phyloP scores from a whole-genome alignment of 2,888 invertebrate species.

The Apamea crenata region DNA sequence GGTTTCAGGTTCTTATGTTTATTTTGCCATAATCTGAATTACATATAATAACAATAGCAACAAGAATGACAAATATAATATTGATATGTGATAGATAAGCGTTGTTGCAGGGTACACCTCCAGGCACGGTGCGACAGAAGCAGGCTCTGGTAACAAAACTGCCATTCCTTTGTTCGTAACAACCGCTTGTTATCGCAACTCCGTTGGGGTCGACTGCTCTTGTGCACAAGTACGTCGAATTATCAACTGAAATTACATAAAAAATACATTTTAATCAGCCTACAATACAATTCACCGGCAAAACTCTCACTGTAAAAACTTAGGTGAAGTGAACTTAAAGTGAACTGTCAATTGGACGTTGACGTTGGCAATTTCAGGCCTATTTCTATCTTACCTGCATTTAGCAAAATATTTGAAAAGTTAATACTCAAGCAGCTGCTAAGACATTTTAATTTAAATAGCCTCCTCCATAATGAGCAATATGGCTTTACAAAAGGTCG shows the following conservation, averaged over 20 bases:
- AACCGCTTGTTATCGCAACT: constrained; percentile 89
- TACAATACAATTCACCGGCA: not conserved
- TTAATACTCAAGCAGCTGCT: too few relatives aligned
- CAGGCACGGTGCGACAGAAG: constrained; percentile 82
- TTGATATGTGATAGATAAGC: constrained; percentile 63
- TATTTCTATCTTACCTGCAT: too few relatives aligned
- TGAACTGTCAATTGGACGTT: not conserved
- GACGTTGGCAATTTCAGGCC: too few relatives aligned
- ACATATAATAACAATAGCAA: constrained; percentile 58
- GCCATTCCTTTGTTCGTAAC: constrained; percentile 88
- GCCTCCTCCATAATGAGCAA: too few relatives aligned
- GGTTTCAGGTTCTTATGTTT: constrained; percentile 11
- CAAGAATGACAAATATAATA: constrained; percentile 58
- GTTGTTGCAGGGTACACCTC: constrained; percentile 82
- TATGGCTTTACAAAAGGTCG: too few relatives aligned
- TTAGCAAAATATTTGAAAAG: too few relatives aligned
- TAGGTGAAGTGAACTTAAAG: not conserved
- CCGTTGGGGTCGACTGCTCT: constrained; percentile 89
- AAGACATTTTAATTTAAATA: too few relatives aligned
- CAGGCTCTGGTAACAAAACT: constrained; percentile 82
- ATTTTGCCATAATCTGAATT: constrained; percentile 43
- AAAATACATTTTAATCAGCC: constrained; percentile 3
- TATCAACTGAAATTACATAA: constrained; percentile 89
- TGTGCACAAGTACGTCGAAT: constrained; percentile 93
- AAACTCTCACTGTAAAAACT: not conserved